Percentiles rank a stretch among this genome's conserved stretches.
phyloP scores from a whole-genome alignment of 1,140 invertebrate genomes.

The Solenopsis invicta region DNA sequence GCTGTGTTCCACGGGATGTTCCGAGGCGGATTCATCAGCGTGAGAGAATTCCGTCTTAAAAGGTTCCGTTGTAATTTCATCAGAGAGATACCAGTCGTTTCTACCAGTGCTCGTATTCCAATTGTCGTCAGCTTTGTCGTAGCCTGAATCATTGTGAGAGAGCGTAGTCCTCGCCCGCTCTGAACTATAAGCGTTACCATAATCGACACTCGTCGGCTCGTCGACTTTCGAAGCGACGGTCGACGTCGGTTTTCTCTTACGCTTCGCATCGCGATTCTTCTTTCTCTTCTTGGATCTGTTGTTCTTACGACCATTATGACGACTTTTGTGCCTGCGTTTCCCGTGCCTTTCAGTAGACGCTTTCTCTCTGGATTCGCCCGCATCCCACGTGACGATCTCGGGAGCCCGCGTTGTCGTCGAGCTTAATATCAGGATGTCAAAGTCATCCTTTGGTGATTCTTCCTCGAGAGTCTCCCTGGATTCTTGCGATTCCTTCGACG shows the following conservation, averaged over 20 bases:
- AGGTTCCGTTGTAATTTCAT: slow-evolving; percentile 37
- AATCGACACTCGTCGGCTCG: background rate
- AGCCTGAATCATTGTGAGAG: slow-evolving; percentile 19
- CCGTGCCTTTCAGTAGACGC: background rate
- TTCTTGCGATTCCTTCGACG: background rate
- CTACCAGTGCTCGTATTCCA: background rate
- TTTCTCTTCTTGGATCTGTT: background rate
- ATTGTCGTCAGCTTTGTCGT: slow-evolving; percentile 21
- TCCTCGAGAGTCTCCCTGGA: slow-evolving; percentile 30
- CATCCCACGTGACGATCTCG: slow-evolving; percentile 23
- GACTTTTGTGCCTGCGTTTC: background rate
- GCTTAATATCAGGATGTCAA: slow-evolving; percentile 4
- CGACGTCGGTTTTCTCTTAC: background rate
- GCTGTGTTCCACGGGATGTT: background rate
- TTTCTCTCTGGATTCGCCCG: background rate
- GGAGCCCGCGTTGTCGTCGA: background rate
- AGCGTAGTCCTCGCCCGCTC: background rate
- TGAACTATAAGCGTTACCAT: slow-evolving; percentile 32
- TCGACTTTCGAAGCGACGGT: background rate
- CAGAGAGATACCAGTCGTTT: slow-evolving; percentile 12
- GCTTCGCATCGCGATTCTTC: background rate
- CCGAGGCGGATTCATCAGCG: slow-evolving; percentile 11
- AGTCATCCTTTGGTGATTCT: slow-evolving; percentile 1
- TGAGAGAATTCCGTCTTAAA: background rate
- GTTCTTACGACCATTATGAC: slow-evolving; percentile 21